Percentiles rank a stretch among this genome's conserved stretches.
phyloP scores from a whole-genome alignment of 1,140 invertebrate genomes.

The Saccostrea echinata region DNA sequence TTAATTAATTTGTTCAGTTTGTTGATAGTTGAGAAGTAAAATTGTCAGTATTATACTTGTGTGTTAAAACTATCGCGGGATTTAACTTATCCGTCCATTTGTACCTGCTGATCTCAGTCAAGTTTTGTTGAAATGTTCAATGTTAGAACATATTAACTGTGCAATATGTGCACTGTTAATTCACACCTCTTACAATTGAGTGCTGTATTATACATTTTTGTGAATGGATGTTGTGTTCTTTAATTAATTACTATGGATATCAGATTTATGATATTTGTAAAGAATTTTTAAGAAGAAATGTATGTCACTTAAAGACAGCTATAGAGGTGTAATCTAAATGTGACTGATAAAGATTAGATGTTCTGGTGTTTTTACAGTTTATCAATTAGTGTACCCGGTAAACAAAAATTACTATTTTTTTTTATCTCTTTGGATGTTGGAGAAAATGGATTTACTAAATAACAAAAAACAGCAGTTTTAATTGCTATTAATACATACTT shows the following conservation, averaged over 20 bases:
- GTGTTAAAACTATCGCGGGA: background rate
- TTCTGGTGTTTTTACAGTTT: too few relatives aligned
- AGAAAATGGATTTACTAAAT: too few relatives aligned
- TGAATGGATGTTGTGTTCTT: constrained; percentile 7
- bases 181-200: background rate
- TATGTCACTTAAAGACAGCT: background rate
- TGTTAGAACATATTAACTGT: background rate
- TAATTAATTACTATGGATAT: background rate
- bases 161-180: constrained; percentile 18
- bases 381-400: too few relatives aligned
- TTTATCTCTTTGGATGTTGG: too few relatives aligned
- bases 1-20: too few relatives aligned
- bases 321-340: too few relatives aligned
- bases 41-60: constrained; percentile 10
- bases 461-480: too few relatives aligned
- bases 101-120: constrained; percentile 21
- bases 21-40: background rate
- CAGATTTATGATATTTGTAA: background rate
- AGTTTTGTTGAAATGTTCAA: background rate
- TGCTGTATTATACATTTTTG: background rate
- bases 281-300: background rate
- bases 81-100: constrained; percentile 4
- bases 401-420: too few relatives aligned
- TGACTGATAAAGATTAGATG: too few relatives aligned
- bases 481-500: too few relatives aligned